A percentile compares a stretch with the other conserved stretches of the same genome.
Conservation (phyloP, 1,140 invertebrate genomes). For the Gryon sp. region DNA sequence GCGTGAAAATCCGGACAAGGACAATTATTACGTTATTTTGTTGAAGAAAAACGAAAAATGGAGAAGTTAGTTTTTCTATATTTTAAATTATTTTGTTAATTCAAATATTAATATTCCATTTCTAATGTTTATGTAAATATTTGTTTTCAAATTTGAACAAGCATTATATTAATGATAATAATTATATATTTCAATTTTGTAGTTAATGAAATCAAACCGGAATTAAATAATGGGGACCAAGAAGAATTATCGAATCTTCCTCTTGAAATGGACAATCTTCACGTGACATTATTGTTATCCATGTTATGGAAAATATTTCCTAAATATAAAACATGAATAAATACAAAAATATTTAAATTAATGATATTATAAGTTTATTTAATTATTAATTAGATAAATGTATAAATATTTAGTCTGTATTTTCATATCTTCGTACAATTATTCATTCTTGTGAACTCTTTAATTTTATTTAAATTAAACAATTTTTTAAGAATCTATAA, state of each 20-base stretch:
- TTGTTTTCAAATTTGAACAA: too few species aligned
- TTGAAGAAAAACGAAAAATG: slow-evolving; percentile 52
- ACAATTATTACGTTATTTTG: slow-evolving; percentile 69
- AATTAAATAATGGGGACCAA: slow-evolving; percentile 59
- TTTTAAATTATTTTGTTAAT: too few species aligned
- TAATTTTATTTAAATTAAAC: too few species aligned
- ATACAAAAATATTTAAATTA: too few species aligned
- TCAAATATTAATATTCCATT: too few species aligned
- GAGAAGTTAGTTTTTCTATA: slow-evolving; percentile 63
- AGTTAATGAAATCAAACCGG: slow-evolving; percentile 70
- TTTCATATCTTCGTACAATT: too few species aligned
- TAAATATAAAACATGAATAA: neutral
- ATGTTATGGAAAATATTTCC: slow-evolving; percentile 52
- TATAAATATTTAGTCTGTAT: too few species aligned
- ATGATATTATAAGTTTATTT: too few species aligned
- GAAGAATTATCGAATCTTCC: slow-evolving; percentile 61
- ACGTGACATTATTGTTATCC: slow-evolving; percentile 67
- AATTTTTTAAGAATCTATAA: neutral
- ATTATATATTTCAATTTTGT: slow-evolving; percentile 44
- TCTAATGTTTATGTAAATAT: too few species aligned
- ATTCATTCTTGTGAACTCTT: too few species aligned
- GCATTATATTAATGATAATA: too few species aligned
- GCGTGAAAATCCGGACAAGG: slow-evolving; percentile 46
- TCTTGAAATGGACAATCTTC: slow-evolving; percentile 36
- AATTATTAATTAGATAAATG: too few species aligned